phyloP scores from a whole-genome alignment of 2,113 vertebrate species.

The Chaetorhynchus papuensis region DNA sequence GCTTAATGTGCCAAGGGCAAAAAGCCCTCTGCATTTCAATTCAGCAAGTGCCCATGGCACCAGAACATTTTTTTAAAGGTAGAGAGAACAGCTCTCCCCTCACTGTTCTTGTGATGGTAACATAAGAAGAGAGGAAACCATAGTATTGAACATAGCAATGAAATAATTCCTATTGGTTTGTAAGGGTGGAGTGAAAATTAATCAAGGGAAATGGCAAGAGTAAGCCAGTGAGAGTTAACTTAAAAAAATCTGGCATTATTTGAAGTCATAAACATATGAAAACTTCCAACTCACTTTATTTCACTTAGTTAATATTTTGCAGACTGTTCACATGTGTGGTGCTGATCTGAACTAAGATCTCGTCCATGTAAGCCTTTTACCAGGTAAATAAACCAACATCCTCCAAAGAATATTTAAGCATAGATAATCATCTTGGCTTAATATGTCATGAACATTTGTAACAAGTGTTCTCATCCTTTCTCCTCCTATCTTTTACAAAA shows the following conservation, averaged over 20 bases:
- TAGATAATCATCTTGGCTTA: neutral
- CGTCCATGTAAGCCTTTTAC: neutral
- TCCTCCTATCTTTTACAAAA: neutral
- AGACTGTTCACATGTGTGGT: neutral
- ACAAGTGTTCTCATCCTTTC: neutral
- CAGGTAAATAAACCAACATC: neutral
- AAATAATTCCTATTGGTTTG: neutral
- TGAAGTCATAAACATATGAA: neutral
- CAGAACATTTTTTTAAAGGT: neutral
- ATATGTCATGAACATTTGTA: neutral
- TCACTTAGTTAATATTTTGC: slow-evolving; percentile 34
- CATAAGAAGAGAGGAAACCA: neutral
- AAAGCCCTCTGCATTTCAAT: neutral
- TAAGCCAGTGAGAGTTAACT: neutral
- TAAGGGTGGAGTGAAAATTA: neutral
- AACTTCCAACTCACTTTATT: neutral
- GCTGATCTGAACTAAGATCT: slow-evolving; percentile 1
- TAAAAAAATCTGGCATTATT: neutral
- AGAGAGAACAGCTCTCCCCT: neutral
- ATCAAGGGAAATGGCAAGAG: neutral
- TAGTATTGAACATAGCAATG: neutral
- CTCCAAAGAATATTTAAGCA: neutral
- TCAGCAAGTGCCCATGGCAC: neutral
- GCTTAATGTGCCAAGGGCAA: neutral
- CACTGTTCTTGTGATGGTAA: neutral